A percentile compares a stretch with the other conserved stretches of the same genome.
Evolutionary conservation across 2,888 invertebrate genomes (phyloP).

Genomic region (Phaedon cochleariae): DNA sequence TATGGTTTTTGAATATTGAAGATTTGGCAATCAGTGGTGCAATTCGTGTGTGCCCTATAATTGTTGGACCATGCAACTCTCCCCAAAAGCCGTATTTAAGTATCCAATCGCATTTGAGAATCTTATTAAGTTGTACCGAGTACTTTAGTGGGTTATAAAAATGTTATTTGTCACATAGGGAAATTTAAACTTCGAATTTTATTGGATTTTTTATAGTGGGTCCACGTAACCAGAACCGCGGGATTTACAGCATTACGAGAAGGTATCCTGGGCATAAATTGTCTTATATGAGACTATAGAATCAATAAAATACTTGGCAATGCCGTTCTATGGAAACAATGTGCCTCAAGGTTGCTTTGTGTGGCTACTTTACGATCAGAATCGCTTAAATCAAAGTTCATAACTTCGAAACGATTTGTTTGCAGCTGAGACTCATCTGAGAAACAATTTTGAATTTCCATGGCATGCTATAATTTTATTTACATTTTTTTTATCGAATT

Average conservation of each 20-base stretch:
- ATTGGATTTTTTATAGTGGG: conserved; percentile 23
- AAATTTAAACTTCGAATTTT: conserved; percentile 36
- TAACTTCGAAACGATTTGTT: not conserved
- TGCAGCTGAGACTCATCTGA: not conserved
- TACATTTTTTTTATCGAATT: too few species aligned
- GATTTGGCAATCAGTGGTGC: too few species aligned
- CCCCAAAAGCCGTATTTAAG: conserved; percentile 26
- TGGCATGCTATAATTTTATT: too few species aligned
- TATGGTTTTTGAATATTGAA: too few species aligned
- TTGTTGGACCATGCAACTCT: conserved; percentile 30
- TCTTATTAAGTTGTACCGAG: conserved; percentile 36
- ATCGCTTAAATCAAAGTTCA: not conserved
- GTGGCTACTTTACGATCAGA: not conserved
- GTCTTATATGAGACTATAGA: conserved; percentile 23
- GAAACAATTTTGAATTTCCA: too few species aligned
- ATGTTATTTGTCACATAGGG: conserved; percentile 32
- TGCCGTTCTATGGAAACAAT: conserved; percentile 12
- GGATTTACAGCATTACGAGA: conserved; percentile 24
- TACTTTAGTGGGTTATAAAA: conserved; percentile 31
- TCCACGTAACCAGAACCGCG: not conserved
- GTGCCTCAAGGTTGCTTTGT: conserved; percentile 1
- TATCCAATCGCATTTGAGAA: conserved; percentile 21
- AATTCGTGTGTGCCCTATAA: too few species aligned
- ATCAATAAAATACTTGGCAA: conserved; percentile 23
- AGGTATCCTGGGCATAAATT: conserved; percentile 22